Conservation (phyloP, 2,113 vertebrate species). For the Heterotis niloticus region DNA sequence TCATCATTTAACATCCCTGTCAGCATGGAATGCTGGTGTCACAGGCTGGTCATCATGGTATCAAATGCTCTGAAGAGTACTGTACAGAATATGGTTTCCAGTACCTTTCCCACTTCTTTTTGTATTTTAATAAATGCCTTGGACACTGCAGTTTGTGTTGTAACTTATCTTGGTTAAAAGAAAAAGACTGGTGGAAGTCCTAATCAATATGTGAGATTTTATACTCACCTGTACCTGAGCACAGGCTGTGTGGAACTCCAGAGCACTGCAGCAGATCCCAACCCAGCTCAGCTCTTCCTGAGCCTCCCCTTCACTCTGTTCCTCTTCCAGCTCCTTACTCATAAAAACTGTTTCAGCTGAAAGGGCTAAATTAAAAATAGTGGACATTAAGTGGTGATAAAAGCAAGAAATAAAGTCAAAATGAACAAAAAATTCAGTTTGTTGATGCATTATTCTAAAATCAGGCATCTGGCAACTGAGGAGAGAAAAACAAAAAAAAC, state of each 20-base stretch:
- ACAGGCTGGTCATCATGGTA: background rate
- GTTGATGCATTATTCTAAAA: too few relatives aligned
- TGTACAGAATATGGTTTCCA: background rate
- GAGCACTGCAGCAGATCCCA: slow-evolving; percentile 75
- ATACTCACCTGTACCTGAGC: slow-evolving; percentile 74
- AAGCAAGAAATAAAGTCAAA: background rate
- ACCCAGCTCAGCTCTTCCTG: slow-evolving; percentile 79
- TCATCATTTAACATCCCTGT: too few relatives aligned
- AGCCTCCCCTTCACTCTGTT: slow-evolving; percentile 44
- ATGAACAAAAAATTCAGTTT: too few relatives aligned
- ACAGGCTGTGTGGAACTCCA: slow-evolving; percentile 76
- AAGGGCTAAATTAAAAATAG: background rate
- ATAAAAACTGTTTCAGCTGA: slow-evolving; percentile 86
- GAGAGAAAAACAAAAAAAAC: too few relatives aligned
- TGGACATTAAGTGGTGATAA: background rate
- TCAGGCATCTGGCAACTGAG: too few relatives aligned
- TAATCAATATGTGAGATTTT: background rate
- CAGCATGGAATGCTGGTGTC: too few relatives aligned
- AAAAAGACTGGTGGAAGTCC: background rate
- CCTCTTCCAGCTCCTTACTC: slow-evolving; percentile 67
- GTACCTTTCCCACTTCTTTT: too few relatives aligned
- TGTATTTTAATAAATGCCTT: too few relatives aligned
- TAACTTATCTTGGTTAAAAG: too few relatives aligned
- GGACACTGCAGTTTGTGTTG: too few relatives aligned
- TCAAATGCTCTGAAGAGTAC: background rate